A percentile compares a stretch with the other conserved stretches of the same genome.
Conservation (phyloP, 2,888 invertebrate genomes). For the Gnatocerus cornutus region DNA sequence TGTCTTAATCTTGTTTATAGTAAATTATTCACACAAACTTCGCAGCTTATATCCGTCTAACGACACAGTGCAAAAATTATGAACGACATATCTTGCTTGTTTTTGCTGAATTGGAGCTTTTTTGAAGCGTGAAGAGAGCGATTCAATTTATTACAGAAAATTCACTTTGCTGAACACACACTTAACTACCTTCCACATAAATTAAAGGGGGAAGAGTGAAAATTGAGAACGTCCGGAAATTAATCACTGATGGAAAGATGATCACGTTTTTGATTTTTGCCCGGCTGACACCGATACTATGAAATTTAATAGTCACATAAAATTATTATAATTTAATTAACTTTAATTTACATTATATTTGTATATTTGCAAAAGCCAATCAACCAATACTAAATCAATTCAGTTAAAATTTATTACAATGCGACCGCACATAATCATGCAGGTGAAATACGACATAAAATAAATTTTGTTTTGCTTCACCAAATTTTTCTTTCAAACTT, state of each 20-base stretch:
- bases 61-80: slow-evolving; percentile 37
- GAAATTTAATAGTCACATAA: too few relatives aligned
- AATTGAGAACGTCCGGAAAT: slow-evolving; percentile 22
- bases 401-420: too few relatives aligned
- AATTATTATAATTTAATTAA: too few relatives aligned
- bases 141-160: slow-evolving; percentile 42
- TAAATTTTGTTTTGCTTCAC: too few relatives aligned
- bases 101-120: slow-evolving; percentile 30
- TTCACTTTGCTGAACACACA: slow-evolving; percentile 41
- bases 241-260: slow-evolving; percentile 18
- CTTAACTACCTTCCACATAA: slow-evolving; percentile 37
- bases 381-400: too few relatives aligned
- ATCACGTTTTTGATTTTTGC: background rate
- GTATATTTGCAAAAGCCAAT: too few relatives aligned
- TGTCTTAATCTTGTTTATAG: slow-evolving; percentile 41
- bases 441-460: too few relatives aligned
- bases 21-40: slow-evolving; percentile 37
- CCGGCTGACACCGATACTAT: too few relatives aligned
- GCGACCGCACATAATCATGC: too few relatives aligned
- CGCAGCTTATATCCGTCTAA: slow-evolving; percentile 22
- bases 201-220: slow-evolving; percentile 29
- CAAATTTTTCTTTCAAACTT: too few relatives aligned
- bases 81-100: slow-evolving; percentile 29
- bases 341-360: too few relatives aligned
- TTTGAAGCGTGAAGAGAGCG: slow-evolving; percentile 17